Percentiles rank a stretch among this genome's conserved stretches.
These are phyloP conservation scores for Homarus gammarus DNA, from an alignment of 2,888 invertebrate genomes.

Conservation along the genomic window DNA sequence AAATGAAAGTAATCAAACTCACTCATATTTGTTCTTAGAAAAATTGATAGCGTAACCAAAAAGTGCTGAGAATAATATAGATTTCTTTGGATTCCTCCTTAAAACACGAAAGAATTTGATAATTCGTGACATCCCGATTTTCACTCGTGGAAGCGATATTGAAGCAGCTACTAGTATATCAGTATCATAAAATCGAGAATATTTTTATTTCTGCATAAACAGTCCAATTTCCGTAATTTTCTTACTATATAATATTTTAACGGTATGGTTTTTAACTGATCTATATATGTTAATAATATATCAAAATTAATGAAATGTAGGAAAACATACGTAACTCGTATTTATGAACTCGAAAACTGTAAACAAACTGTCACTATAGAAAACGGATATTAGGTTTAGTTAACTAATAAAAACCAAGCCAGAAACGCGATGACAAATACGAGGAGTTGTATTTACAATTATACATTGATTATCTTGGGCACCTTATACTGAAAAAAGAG, in stretches of 20 bases:
- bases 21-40: slow-evolving; percentile 66
- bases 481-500: no score
- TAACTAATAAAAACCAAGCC: no score
- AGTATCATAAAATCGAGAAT: neutral
- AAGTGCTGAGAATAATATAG: slow-evolving; percentile 66
- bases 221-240: neutral
- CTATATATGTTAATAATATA: neutral
- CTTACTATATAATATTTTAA: neutral
- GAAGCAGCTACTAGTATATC: neutral
- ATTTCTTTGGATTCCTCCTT: slow-evolving; percentile 66
- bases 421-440: no score
- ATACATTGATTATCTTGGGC: no score
- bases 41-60: slow-evolving; percentile 53
- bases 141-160: no score
- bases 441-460: no score
- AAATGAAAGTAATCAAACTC: no score
- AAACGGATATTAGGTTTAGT: no score
- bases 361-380: no score
- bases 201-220: neutral
- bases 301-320: no score
- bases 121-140: slow-evolving; percentile 17
- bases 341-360: neutral
- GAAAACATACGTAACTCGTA: neutral
- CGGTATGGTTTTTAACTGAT: neutral
- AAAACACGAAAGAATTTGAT: slow-evolving; percentile 31